phyloP scores from a whole-genome alignment of 2,797 vertebrate genomes.

The Lophotriccus pileatus region DNA sequence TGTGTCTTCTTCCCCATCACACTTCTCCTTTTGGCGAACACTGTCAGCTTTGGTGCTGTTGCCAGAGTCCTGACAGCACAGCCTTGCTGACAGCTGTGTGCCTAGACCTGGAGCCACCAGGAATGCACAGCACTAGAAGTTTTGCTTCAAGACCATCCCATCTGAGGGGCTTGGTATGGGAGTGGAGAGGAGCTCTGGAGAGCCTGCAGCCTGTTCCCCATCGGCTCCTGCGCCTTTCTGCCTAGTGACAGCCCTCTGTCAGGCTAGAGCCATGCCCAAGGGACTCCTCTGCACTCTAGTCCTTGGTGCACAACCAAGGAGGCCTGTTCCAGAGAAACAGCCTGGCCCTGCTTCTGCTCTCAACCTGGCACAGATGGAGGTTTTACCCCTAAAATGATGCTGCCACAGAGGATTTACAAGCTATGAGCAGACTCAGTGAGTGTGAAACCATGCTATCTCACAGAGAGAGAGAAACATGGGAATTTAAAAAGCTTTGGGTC shows the following conservation, averaged over 20 bases:
- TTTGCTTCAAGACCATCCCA: not conserved
- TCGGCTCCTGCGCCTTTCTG: not conserved
- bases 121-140: not conserved
- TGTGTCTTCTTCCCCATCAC: not conserved
- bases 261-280: not conserved
- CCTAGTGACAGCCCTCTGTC: not conserved
- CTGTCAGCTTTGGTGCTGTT: not conserved
- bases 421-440: not conserved
- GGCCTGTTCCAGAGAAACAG: not conserved
- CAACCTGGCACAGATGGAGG: not conserved
- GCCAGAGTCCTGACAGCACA: not conserved
- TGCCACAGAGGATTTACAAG: not conserved
- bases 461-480: not conserved
- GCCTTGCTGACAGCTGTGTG: not conserved
- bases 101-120: not conserved
- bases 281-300: not conserved
- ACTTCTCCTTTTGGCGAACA: not conserved
- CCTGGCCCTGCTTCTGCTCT: not conserved
- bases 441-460: not conserved
- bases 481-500: not conserved
- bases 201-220: not conserved
- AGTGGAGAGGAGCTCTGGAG: not conserved
- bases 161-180: not conserved
- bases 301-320: not conserved
- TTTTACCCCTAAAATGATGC: not conserved